Percentiles rank a stretch among this genome's conserved stretches.
phyloP scores from a whole-genome alignment of 2,888 invertebrate species.

The Parelbella ahira region DNA sequence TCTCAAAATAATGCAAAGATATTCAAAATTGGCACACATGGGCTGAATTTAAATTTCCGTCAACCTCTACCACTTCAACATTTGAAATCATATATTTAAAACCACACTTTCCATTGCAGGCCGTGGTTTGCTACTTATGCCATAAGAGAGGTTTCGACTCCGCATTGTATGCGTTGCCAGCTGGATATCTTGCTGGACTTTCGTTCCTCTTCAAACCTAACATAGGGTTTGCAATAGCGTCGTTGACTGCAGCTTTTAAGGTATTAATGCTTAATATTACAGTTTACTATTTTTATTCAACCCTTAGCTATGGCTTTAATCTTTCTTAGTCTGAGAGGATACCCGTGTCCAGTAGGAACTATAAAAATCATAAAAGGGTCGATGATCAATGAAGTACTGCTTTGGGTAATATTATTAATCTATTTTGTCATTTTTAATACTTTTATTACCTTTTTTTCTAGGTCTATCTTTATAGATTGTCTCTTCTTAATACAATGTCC shows the following conservation, averaged over 20 bases:
- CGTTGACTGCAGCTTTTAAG: conserved; percentile 75
- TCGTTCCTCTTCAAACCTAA: conserved; percentile 75
- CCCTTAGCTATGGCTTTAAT: too few relatives aligned
- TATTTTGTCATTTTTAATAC: too few relatives aligned
- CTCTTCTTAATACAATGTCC: too few relatives aligned
- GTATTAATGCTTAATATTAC: too few relatives aligned
- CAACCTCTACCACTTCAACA: background rate
- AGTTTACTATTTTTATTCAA: too few relatives aligned
- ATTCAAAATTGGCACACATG: conserved; percentile 8
- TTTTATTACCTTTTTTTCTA: too few relatives aligned
- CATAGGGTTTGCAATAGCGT: conserved; percentile 70
- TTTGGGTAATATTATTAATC: too few relatives aligned
- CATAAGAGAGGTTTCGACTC: conserved; percentile 62
- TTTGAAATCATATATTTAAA: background rate
- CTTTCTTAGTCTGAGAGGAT: too few relatives aligned
- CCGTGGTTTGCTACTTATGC: conserved; percentile 69
- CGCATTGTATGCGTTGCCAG: conserved; percentile 69
- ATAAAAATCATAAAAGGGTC: too few relatives aligned
- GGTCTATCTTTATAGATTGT: too few relatives aligned
- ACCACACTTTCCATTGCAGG: conserved; percentile 49
- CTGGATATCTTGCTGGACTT: conserved; percentile 77
- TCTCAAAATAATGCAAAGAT: conserved; percentile 15
- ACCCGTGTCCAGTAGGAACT: too few relatives aligned
- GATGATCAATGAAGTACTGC: too few relatives aligned
- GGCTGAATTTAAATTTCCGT: background rate